Percentiles rank a stretch among this genome's conserved stretches.
Conservation (phyloP, 2,113 vertebrate genomes). For the Athene cunicularia region DNA sequence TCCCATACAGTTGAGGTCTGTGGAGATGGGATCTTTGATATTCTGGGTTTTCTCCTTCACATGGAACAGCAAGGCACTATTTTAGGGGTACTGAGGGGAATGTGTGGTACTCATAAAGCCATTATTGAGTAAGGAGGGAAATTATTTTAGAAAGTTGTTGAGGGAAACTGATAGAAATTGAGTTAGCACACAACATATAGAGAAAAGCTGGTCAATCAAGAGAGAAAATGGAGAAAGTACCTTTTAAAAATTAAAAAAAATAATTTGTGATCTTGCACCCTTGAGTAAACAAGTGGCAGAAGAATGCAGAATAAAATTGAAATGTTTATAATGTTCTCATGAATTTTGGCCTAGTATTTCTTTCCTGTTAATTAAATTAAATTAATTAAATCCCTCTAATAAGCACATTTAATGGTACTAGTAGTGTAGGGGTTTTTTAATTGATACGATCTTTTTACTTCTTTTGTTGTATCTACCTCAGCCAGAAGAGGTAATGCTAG, state of each 20-base stretch:
- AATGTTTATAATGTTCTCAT: not conserved
- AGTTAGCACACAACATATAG: not conserved
- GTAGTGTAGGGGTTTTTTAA: not conserved
- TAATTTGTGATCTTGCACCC: not conserved
- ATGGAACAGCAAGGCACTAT: not conserved
- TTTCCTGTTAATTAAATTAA: not conserved
- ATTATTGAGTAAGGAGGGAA: not conserved
- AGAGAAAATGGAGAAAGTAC: not conserved
- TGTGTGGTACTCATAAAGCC: not conserved
- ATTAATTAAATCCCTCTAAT: not conserved
- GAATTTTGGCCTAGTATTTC: not conserved
- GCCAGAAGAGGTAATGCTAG: not conserved
- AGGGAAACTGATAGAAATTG: not conserved
- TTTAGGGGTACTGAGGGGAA: not conserved
- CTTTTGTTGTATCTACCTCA: not conserved
- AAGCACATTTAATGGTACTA: not conserved
- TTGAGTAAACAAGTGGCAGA: not conserved
- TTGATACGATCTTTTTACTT: not conserved
- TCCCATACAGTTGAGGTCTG: not conserved
- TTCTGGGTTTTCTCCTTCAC: not conserved
- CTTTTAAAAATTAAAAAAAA: not conserved
- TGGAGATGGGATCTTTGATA: not conserved
- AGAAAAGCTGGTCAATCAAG: not conserved
- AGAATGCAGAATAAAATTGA: not conserved
- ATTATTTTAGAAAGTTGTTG: not conserved